Evolutionary conservation across 2,888 invertebrate genomes (phyloP).

Genomic region (Heteromyza rotundicornis): DNA sequence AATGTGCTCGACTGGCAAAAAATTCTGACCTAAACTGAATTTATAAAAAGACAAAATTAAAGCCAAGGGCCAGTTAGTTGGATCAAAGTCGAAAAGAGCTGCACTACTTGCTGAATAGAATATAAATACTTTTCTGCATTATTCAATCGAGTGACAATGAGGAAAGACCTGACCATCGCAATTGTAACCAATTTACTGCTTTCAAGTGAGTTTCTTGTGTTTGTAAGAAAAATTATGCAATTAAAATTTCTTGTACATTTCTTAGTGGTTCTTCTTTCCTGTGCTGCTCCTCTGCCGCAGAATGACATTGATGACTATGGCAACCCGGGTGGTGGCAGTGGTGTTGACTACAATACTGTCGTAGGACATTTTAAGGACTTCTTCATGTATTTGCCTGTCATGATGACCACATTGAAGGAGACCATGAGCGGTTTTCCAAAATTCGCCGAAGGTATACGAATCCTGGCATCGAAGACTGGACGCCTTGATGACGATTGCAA

Average conservation of each 20-base stretch:
- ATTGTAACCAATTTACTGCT: constrained; percentile 18
- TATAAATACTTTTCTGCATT: no score
- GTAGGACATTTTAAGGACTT: constrained; percentile 56
- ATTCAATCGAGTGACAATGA: neutral
- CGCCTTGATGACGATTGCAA: constrained; percentile 44
- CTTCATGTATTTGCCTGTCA: constrained; percentile 57
- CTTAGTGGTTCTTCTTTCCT: constrained; percentile 14
- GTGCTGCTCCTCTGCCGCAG: constrained; percentile 6
- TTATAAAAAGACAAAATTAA: constrained; percentile 39
- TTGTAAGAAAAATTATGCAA: neutral
- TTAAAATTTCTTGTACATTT: neutral
- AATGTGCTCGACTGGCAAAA: neutral
- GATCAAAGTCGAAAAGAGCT: constrained; percentile 25
- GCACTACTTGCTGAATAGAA: constrained; percentile 21
- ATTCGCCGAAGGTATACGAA: constrained; percentile 51
- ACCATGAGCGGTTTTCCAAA: constrained; percentile 57
- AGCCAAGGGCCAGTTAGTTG: constrained; percentile 32
- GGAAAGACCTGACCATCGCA: neutral
- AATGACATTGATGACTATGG: constrained; percentile 45
- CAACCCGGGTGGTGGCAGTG: constrained; percentile 6
- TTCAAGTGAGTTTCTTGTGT: constrained; percentile 34
- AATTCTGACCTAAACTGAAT: constrained; percentile 19
- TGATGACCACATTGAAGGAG: constrained; percentile 57
- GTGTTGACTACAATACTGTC: constrained; percentile 52
- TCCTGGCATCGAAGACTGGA: constrained; percentile 43